These are phyloP conservation scores for Tretioscincus oriximinensis DNA, from an alignment of 2,113 vertebrate species.

Conservation along the genomic window DNA sequence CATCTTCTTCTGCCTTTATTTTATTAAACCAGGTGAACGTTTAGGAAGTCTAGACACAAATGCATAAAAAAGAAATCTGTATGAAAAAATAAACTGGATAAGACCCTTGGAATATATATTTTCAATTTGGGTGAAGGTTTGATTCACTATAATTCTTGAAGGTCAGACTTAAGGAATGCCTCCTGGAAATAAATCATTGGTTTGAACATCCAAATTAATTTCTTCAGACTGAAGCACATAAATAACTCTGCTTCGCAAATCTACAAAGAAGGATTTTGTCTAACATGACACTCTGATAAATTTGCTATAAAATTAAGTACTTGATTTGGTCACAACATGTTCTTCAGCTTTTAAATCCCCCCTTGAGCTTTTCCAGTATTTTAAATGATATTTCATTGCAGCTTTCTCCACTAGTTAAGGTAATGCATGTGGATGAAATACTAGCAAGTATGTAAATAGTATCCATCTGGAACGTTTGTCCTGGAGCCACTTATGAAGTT, in stretches of 20 bases:
- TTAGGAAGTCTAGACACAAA: neutral
- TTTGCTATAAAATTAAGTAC: neutral
- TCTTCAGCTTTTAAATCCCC: neutral
- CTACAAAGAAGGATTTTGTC: neutral
- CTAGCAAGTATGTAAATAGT: neutral
- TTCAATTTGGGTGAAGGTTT: neutral
- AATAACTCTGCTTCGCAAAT: neutral
- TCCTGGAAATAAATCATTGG: neutral
- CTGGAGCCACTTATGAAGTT: neutral
- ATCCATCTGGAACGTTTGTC: constrained; percentile 5
- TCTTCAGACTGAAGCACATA: neutral
- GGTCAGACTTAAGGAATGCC: neutral
- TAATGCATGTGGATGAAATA: neutral
- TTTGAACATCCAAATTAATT: neutral
- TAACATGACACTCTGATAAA: neutral
- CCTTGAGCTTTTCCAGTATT: neutral
- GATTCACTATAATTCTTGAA: neutral
- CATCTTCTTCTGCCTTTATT: neutral
- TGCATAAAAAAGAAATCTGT: neutral
- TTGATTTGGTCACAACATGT: constrained; percentile 8
- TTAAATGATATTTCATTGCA: constrained; percentile 3
- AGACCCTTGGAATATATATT: neutral
- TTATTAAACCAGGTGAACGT: neutral
- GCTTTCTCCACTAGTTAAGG: constrained; percentile 2
- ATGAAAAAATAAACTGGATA: neutral